Percentiles rank a stretch among this genome's conserved stretches.
phyloP scores from a whole-genome alignment of 2,113 vertebrate species.

The Ailurus styani region DNA sequence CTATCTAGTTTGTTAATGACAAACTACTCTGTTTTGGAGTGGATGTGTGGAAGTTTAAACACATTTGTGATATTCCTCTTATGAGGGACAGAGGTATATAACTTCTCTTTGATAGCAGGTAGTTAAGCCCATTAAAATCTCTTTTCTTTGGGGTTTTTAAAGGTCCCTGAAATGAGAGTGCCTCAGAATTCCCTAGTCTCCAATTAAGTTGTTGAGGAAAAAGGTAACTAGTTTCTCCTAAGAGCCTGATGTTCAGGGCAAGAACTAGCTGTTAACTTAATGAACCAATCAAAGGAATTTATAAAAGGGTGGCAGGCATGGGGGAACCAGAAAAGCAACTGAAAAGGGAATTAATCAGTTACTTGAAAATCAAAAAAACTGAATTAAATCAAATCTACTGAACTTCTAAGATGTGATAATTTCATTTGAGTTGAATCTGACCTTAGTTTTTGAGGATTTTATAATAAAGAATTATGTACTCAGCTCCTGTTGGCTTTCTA shows the following conservation, averaged over 20 bases:
- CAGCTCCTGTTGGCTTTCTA: slow-evolving; percentile 50
- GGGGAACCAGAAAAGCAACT: slow-evolving; percentile 33
- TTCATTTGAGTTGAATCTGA: slow-evolving; percentile 70
- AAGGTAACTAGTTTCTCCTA: slow-evolving; percentile 60
- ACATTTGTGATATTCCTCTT: slow-evolving; percentile 1
- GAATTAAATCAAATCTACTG: slow-evolving; percentile 64
- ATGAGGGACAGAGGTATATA: slow-evolving; percentile 33
- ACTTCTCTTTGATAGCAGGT: slow-evolving; percentile 51
- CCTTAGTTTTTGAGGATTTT: slow-evolving; percentile 68
- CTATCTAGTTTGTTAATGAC: background rate
- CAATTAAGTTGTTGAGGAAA: slow-evolving; percentile 71
- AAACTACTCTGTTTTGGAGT: slow-evolving; percentile 5
- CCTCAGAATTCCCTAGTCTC: slow-evolving; percentile 61
- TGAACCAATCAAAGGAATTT: slow-evolving; percentile 73
- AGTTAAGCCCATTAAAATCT: slow-evolving; percentile 61
- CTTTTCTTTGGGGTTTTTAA: slow-evolving; percentile 47
- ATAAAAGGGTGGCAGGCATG: slow-evolving; percentile 56
- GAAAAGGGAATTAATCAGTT: slow-evolving; percentile 67
- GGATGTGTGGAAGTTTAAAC: background rate
- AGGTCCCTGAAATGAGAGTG: slow-evolving; percentile 55
- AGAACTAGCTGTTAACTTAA: slow-evolving; percentile 71
- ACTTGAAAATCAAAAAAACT: slow-evolving; percentile 63
- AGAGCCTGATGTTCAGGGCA: slow-evolving; percentile 52
- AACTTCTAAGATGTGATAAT: slow-evolving; percentile 65
- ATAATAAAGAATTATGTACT: slow-evolving; percentile 60